phyloP scores from a whole-genome alignment of 2,797 vertebrate species.

The Liasis olivaceus region DNA sequence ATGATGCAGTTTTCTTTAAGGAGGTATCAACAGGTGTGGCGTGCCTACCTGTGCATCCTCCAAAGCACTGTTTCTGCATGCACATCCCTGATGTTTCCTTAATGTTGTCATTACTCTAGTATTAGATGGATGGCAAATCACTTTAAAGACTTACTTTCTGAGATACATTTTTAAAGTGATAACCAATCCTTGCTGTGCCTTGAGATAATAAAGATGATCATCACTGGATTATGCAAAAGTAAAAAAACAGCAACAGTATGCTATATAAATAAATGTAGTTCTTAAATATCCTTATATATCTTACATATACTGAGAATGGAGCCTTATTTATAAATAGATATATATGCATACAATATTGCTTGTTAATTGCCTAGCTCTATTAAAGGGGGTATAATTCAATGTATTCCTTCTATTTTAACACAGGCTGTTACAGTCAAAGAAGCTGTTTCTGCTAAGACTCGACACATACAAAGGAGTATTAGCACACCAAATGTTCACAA shows the following conservation, averaged over 20 bases:
- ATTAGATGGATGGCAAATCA: fast-evolving
- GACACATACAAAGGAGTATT: slow-evolving; percentile 90
- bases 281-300: not conserved
- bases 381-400: not conserved
- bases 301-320: not conserved
- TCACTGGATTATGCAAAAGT: not conserved
- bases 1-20: not conserved
- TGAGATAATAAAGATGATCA: not conserved
- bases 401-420: not conserved
- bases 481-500: slow-evolving; percentile 95
- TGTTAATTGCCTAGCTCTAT: not conserved
- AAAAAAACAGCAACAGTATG: not conserved
- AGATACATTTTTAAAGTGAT: not conserved
- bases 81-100: not conserved
- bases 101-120: not conserved
- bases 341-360: not conserved
- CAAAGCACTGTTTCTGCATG: not conserved
- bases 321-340: not conserved
- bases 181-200: not conserved
- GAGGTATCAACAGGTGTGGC: not conserved
- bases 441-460: slow-evolving; percentile 85
- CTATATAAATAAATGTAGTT: not conserved
- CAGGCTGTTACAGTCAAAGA: slow-evolving; percentile 96
- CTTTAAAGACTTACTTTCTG: not conserved
- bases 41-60: not conserved